These are phyloP conservation scores for Archaeoteleia sp. DNA, from an alignment of 2,888 invertebrate genomes.

Conservation along the genomic window DNA sequence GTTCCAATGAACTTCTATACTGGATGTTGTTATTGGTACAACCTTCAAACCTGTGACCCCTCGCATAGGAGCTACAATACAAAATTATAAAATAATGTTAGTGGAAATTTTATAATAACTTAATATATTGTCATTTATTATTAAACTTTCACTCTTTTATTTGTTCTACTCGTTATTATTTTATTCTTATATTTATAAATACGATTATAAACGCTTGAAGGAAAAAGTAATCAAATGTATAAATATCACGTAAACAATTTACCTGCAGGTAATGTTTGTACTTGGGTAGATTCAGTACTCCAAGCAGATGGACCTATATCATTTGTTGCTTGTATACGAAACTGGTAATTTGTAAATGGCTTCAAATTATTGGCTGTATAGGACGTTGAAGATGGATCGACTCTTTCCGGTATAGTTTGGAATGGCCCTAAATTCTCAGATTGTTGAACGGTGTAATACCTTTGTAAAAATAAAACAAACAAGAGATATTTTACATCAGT, in stretches of 20 bases:
- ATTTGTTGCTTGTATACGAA: conserved; percentile 95
- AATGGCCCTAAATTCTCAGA: conserved; percentile 90
- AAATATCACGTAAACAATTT: conserved; percentile 29
- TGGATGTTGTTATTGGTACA: conserved; percentile 94
- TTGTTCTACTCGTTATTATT: too few relatives aligned
- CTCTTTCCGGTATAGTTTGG: conserved; percentile 89
- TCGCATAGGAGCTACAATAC: conserved; percentile 87
- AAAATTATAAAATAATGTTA: conserved; percentile 9
- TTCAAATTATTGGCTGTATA: conserved; percentile 90
- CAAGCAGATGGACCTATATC: conserved; percentile 96
- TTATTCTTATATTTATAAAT: neutral
- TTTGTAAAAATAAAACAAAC: conserved; percentile 9
- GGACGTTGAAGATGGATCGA: conserved; percentile 90
- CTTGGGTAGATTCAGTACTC: conserved; percentile 91
- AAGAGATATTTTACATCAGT: too few relatives aligned
- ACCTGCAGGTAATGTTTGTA: conserved; percentile 91
- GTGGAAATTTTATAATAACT: neutral
- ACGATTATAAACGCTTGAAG: neutral
- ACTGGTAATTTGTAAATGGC: conserved; percentile 92
- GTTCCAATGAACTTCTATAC: conserved; percentile 95
- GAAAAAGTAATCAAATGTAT: neutral
- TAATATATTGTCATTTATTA: too few relatives aligned
- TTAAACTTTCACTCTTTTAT: too few relatives aligned
- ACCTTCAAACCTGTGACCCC: conserved; percentile 89
- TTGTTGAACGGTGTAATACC: conserved; percentile 86